A percentile compares a stretch with the other conserved stretches of the same genome.
These are phyloP conservation scores for Ailuropoda melanoleuca DNA, from an alignment of 2,113 vertebrate genomes.

Conservation along the genomic window DNA sequence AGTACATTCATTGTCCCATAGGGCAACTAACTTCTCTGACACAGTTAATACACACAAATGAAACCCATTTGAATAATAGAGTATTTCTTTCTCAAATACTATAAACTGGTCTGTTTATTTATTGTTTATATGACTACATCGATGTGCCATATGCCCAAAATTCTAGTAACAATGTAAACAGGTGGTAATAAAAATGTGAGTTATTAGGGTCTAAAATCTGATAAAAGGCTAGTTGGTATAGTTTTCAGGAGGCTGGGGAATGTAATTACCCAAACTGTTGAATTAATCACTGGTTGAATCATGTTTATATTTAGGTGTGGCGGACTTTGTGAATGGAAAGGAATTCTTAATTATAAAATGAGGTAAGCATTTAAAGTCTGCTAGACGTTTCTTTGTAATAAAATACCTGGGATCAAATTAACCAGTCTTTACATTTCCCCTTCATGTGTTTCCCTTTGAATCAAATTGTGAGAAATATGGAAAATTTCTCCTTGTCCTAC, in stretches of 20 bases:
- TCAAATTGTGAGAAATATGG: background rate
- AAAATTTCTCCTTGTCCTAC: background rate
- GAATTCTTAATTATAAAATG: constrained; percentile 33
- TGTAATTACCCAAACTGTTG: constrained; percentile 10
- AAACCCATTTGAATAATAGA: background rate
- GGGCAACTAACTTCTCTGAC: background rate
- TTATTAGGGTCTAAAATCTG: constrained; percentile 30
- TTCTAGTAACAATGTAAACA: constrained; percentile 63
- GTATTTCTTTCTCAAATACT: constrained; percentile 13
- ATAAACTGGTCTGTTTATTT: constrained; percentile 42
- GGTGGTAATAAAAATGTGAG: constrained; percentile 43
- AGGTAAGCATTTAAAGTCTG: background rate
- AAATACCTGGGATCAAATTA: constrained; percentile 2
- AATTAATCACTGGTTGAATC: background rate
- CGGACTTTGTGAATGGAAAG: constrained; percentile 21
- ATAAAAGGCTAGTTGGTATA: constrained; percentile 41
- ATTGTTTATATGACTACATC: constrained; percentile 47
- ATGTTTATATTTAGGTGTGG: background rate
- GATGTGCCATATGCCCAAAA: constrained; percentile 2
- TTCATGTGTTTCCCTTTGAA: background rate
- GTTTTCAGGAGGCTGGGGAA: background rate
- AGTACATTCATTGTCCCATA: background rate
- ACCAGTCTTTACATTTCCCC: background rate
- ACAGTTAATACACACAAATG: background rate
- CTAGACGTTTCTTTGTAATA: background rate